Conservation (phyloP, 2,888 invertebrate genomes). For the Fragum sueziense region DNA sequence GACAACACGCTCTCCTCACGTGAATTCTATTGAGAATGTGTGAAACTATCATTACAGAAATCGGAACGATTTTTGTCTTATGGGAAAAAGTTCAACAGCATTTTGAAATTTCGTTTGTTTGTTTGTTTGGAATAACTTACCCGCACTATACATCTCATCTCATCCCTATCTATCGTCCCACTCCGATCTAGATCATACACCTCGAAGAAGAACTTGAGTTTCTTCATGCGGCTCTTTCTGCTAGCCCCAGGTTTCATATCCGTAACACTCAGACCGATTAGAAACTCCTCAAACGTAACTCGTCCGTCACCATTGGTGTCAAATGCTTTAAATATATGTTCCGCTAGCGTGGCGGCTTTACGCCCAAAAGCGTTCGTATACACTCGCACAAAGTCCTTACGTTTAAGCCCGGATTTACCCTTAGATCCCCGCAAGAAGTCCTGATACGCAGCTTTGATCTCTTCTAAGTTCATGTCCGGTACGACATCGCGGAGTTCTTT, state of each 20-base stretch:
- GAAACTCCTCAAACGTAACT: conserved; percentile 60
- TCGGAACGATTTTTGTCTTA: no score
- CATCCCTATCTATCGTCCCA: conserved; percentile 55
- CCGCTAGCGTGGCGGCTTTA: conserved; percentile 34
- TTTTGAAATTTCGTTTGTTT: no score
- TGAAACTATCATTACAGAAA: no score
- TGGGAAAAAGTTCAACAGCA: no score
- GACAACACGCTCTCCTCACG: no score
- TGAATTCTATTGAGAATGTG: no score
- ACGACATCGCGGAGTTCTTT: conserved; percentile 40
- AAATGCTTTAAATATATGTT: conserved; percentile 53
- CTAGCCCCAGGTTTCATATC: conserved; percentile 30
- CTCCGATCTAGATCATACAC: conserved; percentile 58
- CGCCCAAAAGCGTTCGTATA: conserved; percentile 52
- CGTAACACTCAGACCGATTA: conserved; percentile 57
- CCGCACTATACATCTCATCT: conserved; percentile 53
- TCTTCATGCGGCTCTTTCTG: conserved; percentile 23
- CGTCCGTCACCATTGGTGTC: conserved; percentile 52
- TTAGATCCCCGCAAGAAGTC: conserved; percentile 34
- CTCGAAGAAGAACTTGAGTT: conserved; percentile 54
- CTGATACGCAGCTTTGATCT: conserved; percentile 41
- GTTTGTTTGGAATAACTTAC: no score
- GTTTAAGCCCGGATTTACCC: conserved; percentile 36
- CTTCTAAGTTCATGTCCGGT: conserved; percentile 54
- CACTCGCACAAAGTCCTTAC: conserved; percentile 47